Conservation (phyloP, 2,113 vertebrate genomes). For the Coturnix japonica region DNA sequence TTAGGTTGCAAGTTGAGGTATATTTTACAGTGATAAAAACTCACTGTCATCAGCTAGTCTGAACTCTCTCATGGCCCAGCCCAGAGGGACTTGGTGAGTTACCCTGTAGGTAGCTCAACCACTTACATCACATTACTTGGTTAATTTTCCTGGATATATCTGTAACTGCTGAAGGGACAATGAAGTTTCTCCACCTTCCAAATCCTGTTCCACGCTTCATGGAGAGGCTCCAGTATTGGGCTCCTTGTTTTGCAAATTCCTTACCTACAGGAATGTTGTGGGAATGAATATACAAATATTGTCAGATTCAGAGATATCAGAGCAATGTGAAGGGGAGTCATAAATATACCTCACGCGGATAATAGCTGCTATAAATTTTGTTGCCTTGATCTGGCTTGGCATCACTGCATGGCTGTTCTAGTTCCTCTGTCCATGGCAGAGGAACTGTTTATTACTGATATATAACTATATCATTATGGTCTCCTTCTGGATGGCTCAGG, state of each 20-base stretch:
- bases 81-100: not conserved
- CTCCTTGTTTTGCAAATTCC: constrained; percentile 15
- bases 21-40: constrained; percentile 13
- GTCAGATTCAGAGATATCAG: constrained; percentile 46
- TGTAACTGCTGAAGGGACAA: not conserved
- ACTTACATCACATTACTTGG: not conserved
- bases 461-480: not conserved
- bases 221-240: not conserved
- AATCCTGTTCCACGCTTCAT: not conserved
- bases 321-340: constrained; percentile 13
- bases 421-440: not conserved
- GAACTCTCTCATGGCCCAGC: not conserved
- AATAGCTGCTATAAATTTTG: constrained; percentile 47
- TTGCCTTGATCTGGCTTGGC: constrained; percentile 53
- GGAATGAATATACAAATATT: constrained; percentile 47
- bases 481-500: not conserved
- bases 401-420: not conserved
- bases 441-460: not conserved
- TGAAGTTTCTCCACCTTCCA: not conserved
- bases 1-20: constrained; percentile 3
- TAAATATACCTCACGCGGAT: constrained; percentile 48
- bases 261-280: constrained; percentile 48
- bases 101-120: not conserved
- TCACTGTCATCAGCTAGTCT: not conserved
- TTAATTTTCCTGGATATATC: not conserved